phyloP scores from a whole-genome alignment of 2,797 vertebrate genomes.

The Megalops cyprinoides region DNA sequence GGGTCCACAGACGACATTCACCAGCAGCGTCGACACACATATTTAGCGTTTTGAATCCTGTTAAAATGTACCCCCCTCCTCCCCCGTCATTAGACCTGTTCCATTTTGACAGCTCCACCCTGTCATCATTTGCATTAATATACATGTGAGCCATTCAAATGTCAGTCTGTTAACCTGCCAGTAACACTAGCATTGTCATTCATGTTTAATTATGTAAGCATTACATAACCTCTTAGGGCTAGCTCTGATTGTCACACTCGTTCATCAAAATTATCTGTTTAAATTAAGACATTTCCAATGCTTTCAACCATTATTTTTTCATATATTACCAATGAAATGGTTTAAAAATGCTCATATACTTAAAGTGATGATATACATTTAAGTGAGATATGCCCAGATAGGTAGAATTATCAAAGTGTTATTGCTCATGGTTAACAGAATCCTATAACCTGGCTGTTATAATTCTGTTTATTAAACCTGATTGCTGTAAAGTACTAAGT shows the following conservation, averaged over 20 bases:
- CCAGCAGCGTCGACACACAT: not conserved
- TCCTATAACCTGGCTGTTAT: too few species aligned
- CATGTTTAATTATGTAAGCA: constrained; percentile 6
- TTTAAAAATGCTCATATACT: too few species aligned
- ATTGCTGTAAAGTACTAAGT: not conserved
- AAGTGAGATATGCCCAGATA: too few species aligned
- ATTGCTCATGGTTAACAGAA: too few species aligned
- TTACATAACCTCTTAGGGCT: not conserved
- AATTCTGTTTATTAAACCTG: not conserved
- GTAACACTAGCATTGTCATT: not conserved
- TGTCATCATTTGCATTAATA: not conserved
- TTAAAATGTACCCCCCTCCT: not conserved
- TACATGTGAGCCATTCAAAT: not conserved
- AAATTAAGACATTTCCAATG: not conserved
- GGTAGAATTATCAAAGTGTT: too few species aligned
- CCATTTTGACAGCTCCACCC: not conserved
- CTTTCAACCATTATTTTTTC: not conserved
- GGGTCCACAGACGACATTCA: not conserved
- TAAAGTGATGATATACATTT: not conserved
- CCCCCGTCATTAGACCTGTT: not conserved
- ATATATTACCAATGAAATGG: not conserved
- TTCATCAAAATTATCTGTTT: not conserved
- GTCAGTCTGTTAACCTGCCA: not conserved
- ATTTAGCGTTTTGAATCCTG: constrained; percentile 1
- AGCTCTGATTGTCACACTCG: not conserved